Conservation (phyloP, 2,113 vertebrate species). For the Cyanoramphus novaezelandiae region DNA sequence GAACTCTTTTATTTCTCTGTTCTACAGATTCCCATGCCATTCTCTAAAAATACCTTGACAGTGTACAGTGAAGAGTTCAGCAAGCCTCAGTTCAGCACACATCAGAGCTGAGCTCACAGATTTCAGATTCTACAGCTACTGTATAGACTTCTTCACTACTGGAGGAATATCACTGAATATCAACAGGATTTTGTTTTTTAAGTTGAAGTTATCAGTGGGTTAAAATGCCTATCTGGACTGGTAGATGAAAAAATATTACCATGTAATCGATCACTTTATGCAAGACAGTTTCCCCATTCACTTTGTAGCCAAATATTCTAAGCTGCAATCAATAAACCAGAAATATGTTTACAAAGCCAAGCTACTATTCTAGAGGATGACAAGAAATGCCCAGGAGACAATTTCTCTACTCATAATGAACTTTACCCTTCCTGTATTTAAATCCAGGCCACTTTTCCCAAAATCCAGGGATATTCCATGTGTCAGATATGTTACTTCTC, state of each 20-base stretch:
- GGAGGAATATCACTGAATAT: not conserved
- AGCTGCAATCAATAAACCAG: not conserved
- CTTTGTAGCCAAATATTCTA: not conserved
- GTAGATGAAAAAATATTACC: not conserved
- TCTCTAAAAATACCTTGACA: not conserved
- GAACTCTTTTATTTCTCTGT: not conserved
- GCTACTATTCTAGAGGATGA: not conserved
- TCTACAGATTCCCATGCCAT: not conserved
- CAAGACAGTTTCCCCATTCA: not conserved
- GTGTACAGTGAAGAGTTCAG: not conserved
- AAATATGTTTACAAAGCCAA: not conserved
- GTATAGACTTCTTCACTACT: not conserved
- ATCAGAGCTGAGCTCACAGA: not conserved
- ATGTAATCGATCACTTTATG: not conserved
- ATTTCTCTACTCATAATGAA: not conserved
- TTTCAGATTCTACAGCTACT: not conserved
- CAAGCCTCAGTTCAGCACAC: not conserved
- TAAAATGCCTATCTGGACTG: not conserved
- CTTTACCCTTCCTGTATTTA: not conserved
- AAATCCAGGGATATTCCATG: not conserved
- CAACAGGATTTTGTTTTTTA: not conserved
- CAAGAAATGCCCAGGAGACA: not conserved
- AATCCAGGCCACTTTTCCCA: not conserved
- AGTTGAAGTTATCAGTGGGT: not conserved
- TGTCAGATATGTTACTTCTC: not conserved